Evolutionary conservation across 2,888 invertebrate species (phyloP).

Genomic region (Mellilla xanthometata): DNA sequence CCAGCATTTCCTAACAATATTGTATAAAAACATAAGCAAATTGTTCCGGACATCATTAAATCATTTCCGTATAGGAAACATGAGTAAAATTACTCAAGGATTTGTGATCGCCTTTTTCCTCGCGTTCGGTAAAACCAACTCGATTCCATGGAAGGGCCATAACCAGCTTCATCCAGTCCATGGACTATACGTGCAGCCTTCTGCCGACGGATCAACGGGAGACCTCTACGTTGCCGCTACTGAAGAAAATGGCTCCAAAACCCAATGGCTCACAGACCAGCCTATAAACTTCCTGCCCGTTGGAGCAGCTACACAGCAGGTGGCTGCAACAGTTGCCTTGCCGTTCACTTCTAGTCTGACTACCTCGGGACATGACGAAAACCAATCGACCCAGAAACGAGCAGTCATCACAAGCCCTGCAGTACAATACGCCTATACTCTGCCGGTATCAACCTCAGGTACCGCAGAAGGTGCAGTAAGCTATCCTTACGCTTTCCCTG

Average conservation of each 20-base stretch:
- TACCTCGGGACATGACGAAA: conserved; percentile 37
- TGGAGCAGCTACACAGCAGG: conserved; percentile 37
- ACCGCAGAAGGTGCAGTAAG: conserved; percentile 39
- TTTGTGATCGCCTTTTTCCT: conserved; percentile 15
- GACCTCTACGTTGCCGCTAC: conserved; percentile 74
- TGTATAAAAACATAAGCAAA: conserved; percentile 34
- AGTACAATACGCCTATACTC: conserved; percentile 56
- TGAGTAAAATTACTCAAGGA: conserved; percentile 27
- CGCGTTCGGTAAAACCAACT: conserved; percentile 37
- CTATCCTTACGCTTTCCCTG: conserved; percentile 50
- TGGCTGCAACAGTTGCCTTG: conserved; percentile 27
- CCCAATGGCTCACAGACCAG: conserved; percentile 70
- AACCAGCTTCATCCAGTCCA: conserved; percentile 67
- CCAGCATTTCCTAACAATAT: conserved; percentile 10
- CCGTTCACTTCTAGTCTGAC: conserved; percentile 39
- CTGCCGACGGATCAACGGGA: conserved; percentile 66
- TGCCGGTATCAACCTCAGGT: conserved; percentile 40
- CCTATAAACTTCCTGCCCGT: conserved; percentile 60
- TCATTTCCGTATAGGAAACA: conserved; percentile 20
- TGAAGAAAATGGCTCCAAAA: conserved; percentile 63
- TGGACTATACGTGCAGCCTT: conserved; percentile 68
- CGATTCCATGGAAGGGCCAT: conserved; percentile 45
- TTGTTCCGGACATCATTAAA: conserved; percentile 20
- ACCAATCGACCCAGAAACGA: conserved; percentile 52
- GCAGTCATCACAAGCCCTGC: conserved; percentile 50